Base-by-base conservation (phyloP, 2,113 vertebrate species). In the Lepidothrix coronata region DNA sequence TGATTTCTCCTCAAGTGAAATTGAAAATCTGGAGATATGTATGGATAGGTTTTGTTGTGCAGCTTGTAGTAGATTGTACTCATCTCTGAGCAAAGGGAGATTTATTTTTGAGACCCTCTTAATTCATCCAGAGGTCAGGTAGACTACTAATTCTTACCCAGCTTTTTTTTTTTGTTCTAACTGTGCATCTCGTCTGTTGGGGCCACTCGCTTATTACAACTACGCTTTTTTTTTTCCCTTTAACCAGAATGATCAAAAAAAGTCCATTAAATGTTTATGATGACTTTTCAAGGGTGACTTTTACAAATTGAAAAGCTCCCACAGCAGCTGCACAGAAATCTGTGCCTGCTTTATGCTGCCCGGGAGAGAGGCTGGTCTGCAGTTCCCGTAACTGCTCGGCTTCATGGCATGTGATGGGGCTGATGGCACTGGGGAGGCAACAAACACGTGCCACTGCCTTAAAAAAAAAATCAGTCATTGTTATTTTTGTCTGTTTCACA, bases 371-470 rank as follows among this genome's bases (percentile, higher is more conserved):
- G 41, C n/a, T 76, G 46, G 6, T 73, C 33, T 54, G 35, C 65
- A 51, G 39, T 37, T 91, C 33, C 48, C 0, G 0, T 67, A 30
- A 48, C 20, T 33, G 35, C 4, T 0, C 0, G 1, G 62, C 58
- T 63, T 68, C 0, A 0, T 58, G 88, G 58, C 71, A 70, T 73
- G 88, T 85, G 88, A 82, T 0, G 3, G 66, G 44, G 41, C 66
- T 82, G 82, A 13, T 75, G 77, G 62, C 44, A n/a, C 14, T 52
- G 66, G 73, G 66, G 82, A 84, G 55, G 59, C 72, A 76, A 31
- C 20, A 7, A 62, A 76, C 28, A 73, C 37, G 57, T 44, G 79
- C 80, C 33, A 49, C 55, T 74, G 63, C 27, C 59, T 48, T 66
- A 83, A 86, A 91, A 94, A 84, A 44, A 30, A 37, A 59, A 23